phyloP scores from a whole-genome alignment of 2,888 invertebrate genomes.

The Papilio gigon region DNA sequence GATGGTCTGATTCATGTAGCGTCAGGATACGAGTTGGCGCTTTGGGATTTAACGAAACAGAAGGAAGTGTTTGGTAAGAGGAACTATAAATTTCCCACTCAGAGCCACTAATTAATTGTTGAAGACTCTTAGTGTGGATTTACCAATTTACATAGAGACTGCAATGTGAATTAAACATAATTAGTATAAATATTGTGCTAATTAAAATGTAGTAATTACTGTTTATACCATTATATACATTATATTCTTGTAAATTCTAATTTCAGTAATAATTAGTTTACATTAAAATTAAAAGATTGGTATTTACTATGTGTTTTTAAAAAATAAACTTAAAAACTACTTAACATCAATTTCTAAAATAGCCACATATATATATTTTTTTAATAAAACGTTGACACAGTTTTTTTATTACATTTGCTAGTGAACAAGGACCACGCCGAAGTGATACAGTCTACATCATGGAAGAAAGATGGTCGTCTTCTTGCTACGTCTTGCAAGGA shows the following conservation, averaged over 20 bases:
- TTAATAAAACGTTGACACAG: too few species aligned
- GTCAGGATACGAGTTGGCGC: constrained; percentile 89
- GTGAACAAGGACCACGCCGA: constrained; percentile 89
- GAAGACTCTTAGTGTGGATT: too few species aligned
- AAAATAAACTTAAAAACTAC: too few species aligned
- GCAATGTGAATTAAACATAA: too few species aligned
- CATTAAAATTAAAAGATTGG: too few species aligned
- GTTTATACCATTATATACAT: background rate
- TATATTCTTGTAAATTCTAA: too few species aligned
- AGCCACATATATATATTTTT: too few species aligned
- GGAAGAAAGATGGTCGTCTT: constrained; percentile 92
- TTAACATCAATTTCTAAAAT: too few species aligned
- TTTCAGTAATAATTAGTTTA: too few species aligned
- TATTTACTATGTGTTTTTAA: too few species aligned
- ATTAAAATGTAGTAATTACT: background rate
- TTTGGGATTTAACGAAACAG: constrained; percentile 93
- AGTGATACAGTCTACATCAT: constrained; percentile 93
- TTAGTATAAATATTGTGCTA: too few species aligned
- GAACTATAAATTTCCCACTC: background rate
- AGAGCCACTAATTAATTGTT: too few species aligned
- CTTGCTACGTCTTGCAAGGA: constrained; percentile 96
- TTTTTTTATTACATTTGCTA: constrained; percentile 45
- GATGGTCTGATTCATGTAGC: constrained; percentile 94
- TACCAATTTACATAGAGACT: background rate
- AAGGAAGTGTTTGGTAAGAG: constrained; percentile 88